A percentile compares a stretch with the other conserved stretches of the same genome.
phyloP scores from a whole-genome alignment of 2,113 vertebrate species.

The Toxotes jaculatrix region DNA sequence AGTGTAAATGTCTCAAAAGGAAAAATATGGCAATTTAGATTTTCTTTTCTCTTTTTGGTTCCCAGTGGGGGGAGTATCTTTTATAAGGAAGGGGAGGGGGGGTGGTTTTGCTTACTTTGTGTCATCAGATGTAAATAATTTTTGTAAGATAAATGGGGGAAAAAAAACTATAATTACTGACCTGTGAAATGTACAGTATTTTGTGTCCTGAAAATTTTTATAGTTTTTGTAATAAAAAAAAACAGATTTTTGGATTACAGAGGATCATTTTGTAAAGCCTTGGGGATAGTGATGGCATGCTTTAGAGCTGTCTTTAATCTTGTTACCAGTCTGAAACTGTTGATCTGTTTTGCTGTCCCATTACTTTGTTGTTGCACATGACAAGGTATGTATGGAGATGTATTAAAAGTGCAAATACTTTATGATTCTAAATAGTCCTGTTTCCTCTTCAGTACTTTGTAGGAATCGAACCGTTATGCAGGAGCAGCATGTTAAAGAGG shows the following conservation, averaged over 20 bases:
- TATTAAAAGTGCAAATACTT: slow-evolving; percentile 82
- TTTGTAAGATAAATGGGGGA: slow-evolving; percentile 58
- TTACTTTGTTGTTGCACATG: slow-evolving; percentile 66
- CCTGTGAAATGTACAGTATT: slow-evolving; percentile 84
- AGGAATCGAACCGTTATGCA: background rate
- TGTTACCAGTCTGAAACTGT: slow-evolving; percentile 37
- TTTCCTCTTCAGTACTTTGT: slow-evolving; percentile 6
- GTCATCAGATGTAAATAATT: slow-evolving; percentile 78
- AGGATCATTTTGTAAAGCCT: slow-evolving; percentile 32
- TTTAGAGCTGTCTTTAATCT: slow-evolving; percentile 40
- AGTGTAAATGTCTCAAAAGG: slow-evolving; percentile 1
- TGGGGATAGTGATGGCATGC: slow-evolving; percentile 57
- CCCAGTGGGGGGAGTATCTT: slow-evolving; percentile 15
- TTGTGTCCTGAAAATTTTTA: slow-evolving; percentile 74
- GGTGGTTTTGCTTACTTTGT: slow-evolving; percentile 30
- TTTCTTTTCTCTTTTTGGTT: slow-evolving; percentile 6
- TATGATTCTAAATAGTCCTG: slow-evolving; percentile 37
- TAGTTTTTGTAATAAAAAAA: slow-evolving; percentile 77
- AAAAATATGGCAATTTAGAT: slow-evolving; percentile 3
- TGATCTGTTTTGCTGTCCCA: slow-evolving; percentile 55
- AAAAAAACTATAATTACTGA: slow-evolving; percentile 58
- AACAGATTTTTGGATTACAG: slow-evolving; percentile 32
- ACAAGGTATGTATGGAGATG: slow-evolving; percentile 65
- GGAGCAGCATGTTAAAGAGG: too few relatives aligned
- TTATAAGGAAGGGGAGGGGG: slow-evolving; percentile 16